Evolutionary conservation across 2,888 invertebrate species (phyloP), one percentile per base, ranked within the genome.

Genomic region (Tipula confusa): DNA sequence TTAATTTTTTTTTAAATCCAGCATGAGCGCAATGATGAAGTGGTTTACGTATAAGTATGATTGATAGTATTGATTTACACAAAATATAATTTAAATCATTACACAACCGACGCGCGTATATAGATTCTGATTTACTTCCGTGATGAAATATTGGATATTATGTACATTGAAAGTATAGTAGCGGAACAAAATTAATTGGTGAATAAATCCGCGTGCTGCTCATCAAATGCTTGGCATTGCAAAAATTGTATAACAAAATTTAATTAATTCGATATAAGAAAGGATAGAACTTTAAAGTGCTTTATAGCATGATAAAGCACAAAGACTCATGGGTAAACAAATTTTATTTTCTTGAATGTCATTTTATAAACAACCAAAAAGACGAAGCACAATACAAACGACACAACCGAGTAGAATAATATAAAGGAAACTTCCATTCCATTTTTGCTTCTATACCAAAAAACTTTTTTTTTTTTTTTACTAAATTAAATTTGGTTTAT

Each of bases 401-500:
- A 64, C 64, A 64, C 64, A 24, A 64, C 11, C n/a, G n/a, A 43
- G 43, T 43, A 43, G 5, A n/a, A n/a, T 1, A 15, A n/a, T 24
- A 64, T 9, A 64, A 64, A 18, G 64, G 9, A 64, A 64, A 64
- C 9, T 64, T 18, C 9, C 64, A 43, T 43, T 43, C 15, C 15
- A 18, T 43, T n/a, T 15, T 9, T 43, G 43, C 15, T 43, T 43
- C 43, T 24, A n/a, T n/a, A 9, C 9, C 11, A 64, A 64, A 64
- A n/a, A n/a, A n/a, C n/a, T n/a, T n/a, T n/a, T n/a, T n/a, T n/a
- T n/a, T n/a, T n/a, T 64, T 24, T 64, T 64, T 64, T 64, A 64
- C 64, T 24, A 64, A 64, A 64, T 64, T 64, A 64, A 64, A 64
- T 64, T 64, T 64, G 18, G 64, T 64, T 64, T 64, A 64, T 64